Evolutionary conservation across 2,113 vertebrate species (phyloP).

Genomic region (Microcebus tavaratra): DNA sequence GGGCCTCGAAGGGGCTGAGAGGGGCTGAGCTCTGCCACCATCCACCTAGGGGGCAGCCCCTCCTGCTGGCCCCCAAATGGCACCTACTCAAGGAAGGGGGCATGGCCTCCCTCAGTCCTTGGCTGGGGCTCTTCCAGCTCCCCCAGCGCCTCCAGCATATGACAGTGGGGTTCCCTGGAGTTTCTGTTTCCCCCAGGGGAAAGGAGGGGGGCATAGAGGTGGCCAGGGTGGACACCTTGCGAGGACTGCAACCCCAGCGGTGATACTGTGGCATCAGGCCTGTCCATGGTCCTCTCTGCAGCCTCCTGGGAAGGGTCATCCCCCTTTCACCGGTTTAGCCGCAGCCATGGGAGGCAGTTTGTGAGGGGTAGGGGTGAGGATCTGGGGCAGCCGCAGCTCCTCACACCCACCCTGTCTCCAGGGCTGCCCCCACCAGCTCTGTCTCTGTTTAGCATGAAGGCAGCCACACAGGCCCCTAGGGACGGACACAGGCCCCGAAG

Average conservation of each 20-base stretch:
- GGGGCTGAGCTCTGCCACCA: neutral
- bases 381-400: neutral
- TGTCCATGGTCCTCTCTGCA: neutral
- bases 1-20: neutral
- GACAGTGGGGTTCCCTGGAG: neutral
- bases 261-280: neutral
- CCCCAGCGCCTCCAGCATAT: neutral
- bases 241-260: neutral
- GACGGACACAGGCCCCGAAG: neutral
- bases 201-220: neutral
- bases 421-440: neutral
- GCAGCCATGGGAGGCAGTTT: neutral
- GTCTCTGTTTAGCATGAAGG: neutral
- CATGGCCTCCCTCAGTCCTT: neutral
- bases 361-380: neutral
- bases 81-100: neutral
- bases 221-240: neutral
- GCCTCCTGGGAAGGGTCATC: neutral
- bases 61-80: neutral
- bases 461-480: neutral
- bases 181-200: neutral
- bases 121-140: neutral
- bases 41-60: neutral
- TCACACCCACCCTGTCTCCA: neutral
- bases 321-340: neutral